Conservation (phyloP, 2,888 invertebrate genomes). For the Trachelus iudaicus region DNA sequence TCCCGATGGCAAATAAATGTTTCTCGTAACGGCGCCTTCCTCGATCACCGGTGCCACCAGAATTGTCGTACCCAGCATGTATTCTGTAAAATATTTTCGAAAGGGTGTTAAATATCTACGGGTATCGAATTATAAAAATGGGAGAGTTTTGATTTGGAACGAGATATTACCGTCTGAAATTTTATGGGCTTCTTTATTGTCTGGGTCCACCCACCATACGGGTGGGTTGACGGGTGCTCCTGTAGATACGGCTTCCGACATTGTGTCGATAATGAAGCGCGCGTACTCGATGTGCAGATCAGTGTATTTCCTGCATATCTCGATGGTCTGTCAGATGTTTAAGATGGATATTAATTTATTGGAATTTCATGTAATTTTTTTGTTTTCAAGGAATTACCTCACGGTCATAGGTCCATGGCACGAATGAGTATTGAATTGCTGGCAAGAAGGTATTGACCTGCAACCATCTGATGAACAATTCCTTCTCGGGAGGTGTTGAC, state of each 20-base stretch:
- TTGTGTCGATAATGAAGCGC: conserved; percentile 68
- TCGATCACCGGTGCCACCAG: conserved; percentile 82
- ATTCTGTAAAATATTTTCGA: conserved; percentile 70
- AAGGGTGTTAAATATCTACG: neutral
- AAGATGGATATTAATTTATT: neutral
- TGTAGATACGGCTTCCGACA: conserved; percentile 70
- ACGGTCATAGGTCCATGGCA: conserved; percentile 82
- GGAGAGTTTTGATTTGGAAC: neutral
- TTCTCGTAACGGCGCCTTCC: conserved; percentile 71
- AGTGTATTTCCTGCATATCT: conserved; percentile 74
- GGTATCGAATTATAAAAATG: neutral
- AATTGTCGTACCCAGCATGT: conserved; percentile 80
- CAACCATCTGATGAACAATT: conserved; percentile 82
- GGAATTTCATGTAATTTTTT: conserved; percentile 64
- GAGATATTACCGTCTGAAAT: conserved; percentile 62
- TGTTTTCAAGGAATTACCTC: conserved; percentile 41
- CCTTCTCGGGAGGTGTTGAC: conserved; percentile 63
- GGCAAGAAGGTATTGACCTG: conserved; percentile 84
- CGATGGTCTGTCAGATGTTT: conserved; percentile 68
- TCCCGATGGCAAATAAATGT: conserved; percentile 82
- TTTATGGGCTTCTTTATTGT: conserved; percentile 70
- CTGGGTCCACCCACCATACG: conserved; percentile 86
- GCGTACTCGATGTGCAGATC: conserved; percentile 70
- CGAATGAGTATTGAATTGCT: conserved; percentile 81
- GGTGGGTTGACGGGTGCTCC: conserved; percentile 84